Evolutionary conservation across 2,113 vertebrate species (phyloP).

Genomic region (Cacatua alba): DNA sequence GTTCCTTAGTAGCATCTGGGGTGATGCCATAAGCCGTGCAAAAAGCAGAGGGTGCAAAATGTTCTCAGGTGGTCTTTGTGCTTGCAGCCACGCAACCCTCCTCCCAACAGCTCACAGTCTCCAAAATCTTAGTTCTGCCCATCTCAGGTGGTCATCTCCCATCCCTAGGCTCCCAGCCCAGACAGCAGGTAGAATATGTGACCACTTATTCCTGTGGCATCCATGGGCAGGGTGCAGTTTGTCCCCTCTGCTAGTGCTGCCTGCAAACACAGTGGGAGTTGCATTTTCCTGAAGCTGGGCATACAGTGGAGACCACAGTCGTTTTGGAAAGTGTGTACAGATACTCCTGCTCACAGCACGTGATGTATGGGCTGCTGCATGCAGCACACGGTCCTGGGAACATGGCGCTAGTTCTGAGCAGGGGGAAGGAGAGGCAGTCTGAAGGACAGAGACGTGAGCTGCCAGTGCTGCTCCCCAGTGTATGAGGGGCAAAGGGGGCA

Average conservation of each 20-base stretch:
- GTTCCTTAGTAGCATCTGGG: background rate
- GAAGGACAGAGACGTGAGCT: background rate
- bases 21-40: background rate
- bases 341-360: background rate
- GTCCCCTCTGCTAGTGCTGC: background rate
- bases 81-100: background rate
- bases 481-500: background rate
- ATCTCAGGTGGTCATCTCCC: background rate
- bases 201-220: background rate
- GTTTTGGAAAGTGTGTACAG: background rate
- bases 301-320: background rate
- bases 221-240: background rate
- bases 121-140: background rate
- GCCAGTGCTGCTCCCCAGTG: background rate
- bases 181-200: background rate
- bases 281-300: background rate
- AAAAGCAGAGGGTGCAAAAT: background rate
- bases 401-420: rapidly evolving
- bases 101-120: background rate
- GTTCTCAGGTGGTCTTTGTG: rapidly evolving
- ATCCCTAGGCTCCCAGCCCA: background rate
- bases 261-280: background rate
- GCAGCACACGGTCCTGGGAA: background rate
- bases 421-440: background rate
- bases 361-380: background rate